Evolutionary conservation across 2,797 vertebrate genomes (phyloP), one percentile per base, ranked within the genome.

Genomic region (Siniperca scherzeri): DNA sequence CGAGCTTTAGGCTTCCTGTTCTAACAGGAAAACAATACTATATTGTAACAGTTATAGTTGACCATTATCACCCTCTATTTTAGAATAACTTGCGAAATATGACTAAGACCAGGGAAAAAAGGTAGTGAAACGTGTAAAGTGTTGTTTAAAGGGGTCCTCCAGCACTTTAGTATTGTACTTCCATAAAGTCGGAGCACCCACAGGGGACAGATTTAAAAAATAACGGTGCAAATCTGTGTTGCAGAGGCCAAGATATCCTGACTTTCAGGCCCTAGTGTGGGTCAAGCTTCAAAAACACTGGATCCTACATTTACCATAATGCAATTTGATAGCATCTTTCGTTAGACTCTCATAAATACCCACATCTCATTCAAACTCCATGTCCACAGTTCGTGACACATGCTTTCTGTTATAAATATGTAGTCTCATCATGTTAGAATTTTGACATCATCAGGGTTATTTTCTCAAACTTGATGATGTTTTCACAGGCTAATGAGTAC

Each of bases 401-500:
- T 33, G 33, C 9, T 36, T 55, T 42, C 17, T 30, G 8, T 62
- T 50, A 30, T 30, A 30, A 30, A 7, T 11, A 48, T 46, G n/a
- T 17, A 27, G 64, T 33, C 30, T 30, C 22, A 53, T 67, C 11
- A 60, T 40, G 30, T 30, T 30, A 30, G 30, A 30, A 30, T 3
- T 30, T 30, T 30, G 3, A 30, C 30, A 30, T 30, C 33, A 42
- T 42, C 42, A n/a, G 33, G 61, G 12, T 9, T 57, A 17, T 16
- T 27, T 48, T 53, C 1, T 8, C 4, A 55, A 55, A 27, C 21
- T 12, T 36, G 33, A 11, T 56, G 25, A 33, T 40, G 7, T 52
- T 44, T 70, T 81, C 10, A 36, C 36, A 70, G 59, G 36, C 25
- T 57, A 53, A 40, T 19, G 17, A 75, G 53, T 6, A 21, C 38